Conservation (phyloP, 2,797 vertebrate species). For the Gymnopithys bicolor region DNA sequence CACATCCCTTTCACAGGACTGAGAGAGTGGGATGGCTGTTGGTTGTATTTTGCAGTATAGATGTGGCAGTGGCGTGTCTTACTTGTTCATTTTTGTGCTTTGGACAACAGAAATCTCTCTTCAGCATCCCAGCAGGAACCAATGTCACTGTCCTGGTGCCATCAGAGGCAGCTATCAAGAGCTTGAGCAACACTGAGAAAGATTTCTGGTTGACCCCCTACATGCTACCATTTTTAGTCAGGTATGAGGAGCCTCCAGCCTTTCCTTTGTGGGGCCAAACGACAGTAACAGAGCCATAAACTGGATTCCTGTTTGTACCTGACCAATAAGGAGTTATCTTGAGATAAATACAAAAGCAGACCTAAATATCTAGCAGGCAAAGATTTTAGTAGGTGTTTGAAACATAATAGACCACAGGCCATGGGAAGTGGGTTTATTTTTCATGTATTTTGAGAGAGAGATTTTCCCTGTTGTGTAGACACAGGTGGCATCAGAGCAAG, state of each 20-base stretch:
- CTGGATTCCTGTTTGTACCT: not conserved
- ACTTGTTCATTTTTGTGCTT: constrained; percentile 43
- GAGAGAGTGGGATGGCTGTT: fast-evolving
- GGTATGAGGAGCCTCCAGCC: constrained; percentile 66
- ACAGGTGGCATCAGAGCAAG: not conserved
- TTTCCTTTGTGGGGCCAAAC: not conserved
- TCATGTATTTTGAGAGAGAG: not conserved
- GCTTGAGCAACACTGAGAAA: constrained; percentile 64
- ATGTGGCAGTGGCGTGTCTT: not conserved
- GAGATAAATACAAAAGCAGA: not conserved
- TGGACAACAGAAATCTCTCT: constrained; percentile 71
- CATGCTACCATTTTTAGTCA: constrained; percentile 78
- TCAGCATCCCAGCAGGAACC: constrained; percentile 68
- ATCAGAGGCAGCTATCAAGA: constrained; percentile 70
- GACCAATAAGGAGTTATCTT: not conserved
- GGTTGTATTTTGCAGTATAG: not conserved
- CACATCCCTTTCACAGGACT: not conserved
- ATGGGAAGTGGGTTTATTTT: not conserved
- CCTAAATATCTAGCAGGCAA: not conserved
- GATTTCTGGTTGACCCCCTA: constrained; percentile 82
- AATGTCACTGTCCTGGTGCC: constrained; percentile 88
- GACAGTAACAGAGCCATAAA: not conserved
- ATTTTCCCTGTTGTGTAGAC: not conserved
- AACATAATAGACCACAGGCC: not conserved
- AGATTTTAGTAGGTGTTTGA: not conserved